phyloP scores from a whole-genome alignment of 2,888 invertebrate genomes.

The Pandemis corylana region DNA sequence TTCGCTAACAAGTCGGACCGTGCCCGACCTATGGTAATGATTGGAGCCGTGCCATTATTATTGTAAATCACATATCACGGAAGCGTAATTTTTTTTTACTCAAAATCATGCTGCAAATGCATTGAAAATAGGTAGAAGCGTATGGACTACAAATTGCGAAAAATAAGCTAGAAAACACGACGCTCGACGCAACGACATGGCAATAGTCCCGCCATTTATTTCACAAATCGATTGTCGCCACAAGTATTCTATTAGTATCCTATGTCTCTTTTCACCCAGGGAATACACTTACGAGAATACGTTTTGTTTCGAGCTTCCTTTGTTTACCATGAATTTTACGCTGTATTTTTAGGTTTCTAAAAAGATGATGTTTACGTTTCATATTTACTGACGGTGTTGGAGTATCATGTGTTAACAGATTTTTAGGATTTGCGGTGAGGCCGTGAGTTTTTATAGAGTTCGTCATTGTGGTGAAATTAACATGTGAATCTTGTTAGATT shows the following conservation, averaged over 20 bases:
- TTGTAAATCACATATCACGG: too few relatives aligned
- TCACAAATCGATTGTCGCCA: constrained; percentile 46
- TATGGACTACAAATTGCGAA: background rate
- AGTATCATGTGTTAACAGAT: constrained; percentile 31
- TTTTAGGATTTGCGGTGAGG: constrained; percentile 20
- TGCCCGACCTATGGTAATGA: too few relatives aligned
- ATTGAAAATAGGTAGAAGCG: too few relatives aligned
- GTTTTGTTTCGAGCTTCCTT: constrained; percentile 32
- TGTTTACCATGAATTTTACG: constrained; percentile 24
- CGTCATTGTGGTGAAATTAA: background rate
- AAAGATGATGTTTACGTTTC: constrained; percentile 36
- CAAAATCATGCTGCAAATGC: too few relatives aligned
- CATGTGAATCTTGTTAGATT: background rate
- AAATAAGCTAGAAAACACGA: constrained; percentile 14
- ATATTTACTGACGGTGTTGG: constrained; percentile 28
- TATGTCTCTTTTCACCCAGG: constrained; percentile 40
- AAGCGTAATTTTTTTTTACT: too few relatives aligned
- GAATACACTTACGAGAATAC: constrained; percentile 25
- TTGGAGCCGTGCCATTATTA: too few relatives aligned
- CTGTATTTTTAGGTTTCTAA: constrained; percentile 33
- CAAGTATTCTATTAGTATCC: constrained; percentile 38
- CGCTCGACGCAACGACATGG: constrained; percentile 31
- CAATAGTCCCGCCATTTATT: constrained; percentile 48
- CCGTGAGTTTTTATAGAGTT: constrained; percentile 12
- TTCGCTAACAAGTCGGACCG: too few relatives aligned